Conservation (phyloP, 1,140 invertebrate genomes). For the Ruditapes philippinarum region DNA sequence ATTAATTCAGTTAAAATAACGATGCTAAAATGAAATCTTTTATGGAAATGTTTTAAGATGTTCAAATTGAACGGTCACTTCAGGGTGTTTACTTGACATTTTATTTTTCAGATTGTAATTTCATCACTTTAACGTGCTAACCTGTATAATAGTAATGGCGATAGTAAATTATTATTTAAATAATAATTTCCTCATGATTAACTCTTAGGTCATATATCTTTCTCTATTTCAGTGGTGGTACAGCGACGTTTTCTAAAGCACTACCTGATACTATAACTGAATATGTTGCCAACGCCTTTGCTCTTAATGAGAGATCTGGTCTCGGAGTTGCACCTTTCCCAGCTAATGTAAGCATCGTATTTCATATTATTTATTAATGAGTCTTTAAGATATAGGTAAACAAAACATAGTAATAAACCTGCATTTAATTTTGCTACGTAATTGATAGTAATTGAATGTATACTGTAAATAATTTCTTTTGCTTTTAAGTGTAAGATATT, state of each 20-base stretch:
- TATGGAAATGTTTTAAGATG: no score
- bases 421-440: background rate
- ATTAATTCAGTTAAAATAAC: no score
- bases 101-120: no score
- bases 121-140: no score
- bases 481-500: background rate
- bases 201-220: no score
- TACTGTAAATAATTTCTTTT: background rate
- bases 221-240: slow-evolving; percentile 86
- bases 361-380: background rate
- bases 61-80: no score
- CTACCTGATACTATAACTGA: slow-evolving; percentile 96
- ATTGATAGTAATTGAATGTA: background rate
- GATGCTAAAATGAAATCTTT: no score
- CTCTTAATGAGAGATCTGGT: slow-evolving; percentile 93
- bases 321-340: slow-evolving; percentile 90
- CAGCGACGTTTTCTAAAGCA: slow-evolving; percentile 86
- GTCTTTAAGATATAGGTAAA: background rate
- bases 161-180: no score
- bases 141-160: no score
- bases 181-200: no score
- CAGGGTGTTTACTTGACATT: no score
- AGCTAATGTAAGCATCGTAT: slow-evolving; percentile 61
- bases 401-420: background rate
- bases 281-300: slow-evolving; percentile 97